Evolutionary conservation across 2,888 invertebrate species (phyloP).

Genomic region (Calliphora vomitoria): DNA sequence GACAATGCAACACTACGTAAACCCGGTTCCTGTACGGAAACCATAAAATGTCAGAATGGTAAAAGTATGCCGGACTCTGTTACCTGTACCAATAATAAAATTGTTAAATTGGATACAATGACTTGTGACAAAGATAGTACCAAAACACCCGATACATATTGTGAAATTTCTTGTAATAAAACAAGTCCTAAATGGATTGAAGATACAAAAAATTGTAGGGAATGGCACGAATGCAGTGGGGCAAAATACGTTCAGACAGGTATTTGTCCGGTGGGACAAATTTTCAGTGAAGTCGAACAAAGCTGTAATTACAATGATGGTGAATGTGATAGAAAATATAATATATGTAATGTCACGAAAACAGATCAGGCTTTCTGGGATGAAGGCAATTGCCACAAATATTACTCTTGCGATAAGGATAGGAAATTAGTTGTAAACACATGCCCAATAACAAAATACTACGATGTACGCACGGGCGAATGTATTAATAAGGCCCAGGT

Average conservation of each 20-base stretch:
- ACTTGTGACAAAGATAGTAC: slow-evolving; percentile 54
- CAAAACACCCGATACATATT: slow-evolving; percentile 66
- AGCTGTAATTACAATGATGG: slow-evolving; percentile 76
- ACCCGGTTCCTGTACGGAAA: slow-evolving; percentile 78
- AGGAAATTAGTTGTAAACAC: neutral
- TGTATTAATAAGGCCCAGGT: slow-evolving; percentile 77
- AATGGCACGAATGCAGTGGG: slow-evolving; percentile 78
- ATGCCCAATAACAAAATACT: slow-evolving; percentile 77
- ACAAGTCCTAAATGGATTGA: slow-evolving; percentile 75
- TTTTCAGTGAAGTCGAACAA: slow-evolving; percentile 74
- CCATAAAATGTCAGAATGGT: slow-evolving; percentile 76
- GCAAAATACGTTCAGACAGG: slow-evolving; percentile 52
- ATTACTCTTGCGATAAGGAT: slow-evolving; percentile 73
- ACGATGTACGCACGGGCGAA: slow-evolving; percentile 58
- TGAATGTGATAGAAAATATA: slow-evolving; percentile 75
- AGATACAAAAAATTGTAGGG: slow-evolving; percentile 77
- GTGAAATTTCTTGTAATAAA: slow-evolving; percentile 72
- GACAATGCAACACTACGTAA: slow-evolving; percentile 77
- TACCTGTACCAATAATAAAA: slow-evolving; percentile 42
- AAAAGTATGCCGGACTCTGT: slow-evolving; percentile 3
- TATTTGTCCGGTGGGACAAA: slow-evolving; percentile 72
- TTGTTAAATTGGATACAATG: slow-evolving; percentile 55
- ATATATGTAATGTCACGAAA: slow-evolving; percentile 78
- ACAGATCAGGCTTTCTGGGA: slow-evolving; percentile 71
- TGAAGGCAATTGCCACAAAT: slow-evolving; percentile 78